These are phyloP conservation scores for Phengaris alcon DNA, from an alignment of 2,888 invertebrate genomes.

Conservation along the genomic window DNA sequence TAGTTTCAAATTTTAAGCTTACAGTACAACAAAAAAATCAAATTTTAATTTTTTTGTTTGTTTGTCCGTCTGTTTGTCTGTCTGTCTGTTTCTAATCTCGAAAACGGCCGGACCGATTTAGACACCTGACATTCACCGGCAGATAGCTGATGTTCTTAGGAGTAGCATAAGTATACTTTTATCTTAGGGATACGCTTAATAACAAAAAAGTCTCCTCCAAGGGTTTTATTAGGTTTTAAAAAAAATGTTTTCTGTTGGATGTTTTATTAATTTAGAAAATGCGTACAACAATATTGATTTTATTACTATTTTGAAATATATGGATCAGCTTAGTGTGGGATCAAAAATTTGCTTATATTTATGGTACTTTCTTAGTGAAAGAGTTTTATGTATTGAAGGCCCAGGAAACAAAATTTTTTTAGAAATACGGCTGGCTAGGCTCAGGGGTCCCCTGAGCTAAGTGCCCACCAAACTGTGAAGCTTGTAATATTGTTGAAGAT, in stretches of 20 bases:
- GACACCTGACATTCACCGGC: too few species aligned
- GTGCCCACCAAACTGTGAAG: too few species aligned
- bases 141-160: too few species aligned
- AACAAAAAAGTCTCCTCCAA: background rate
- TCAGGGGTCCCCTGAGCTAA: constrained; percentile 41
- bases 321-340: constrained; percentile 33
- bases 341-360: constrained; percentile 31
- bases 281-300: constrained; percentile 18
- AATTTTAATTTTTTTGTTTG: too few species aligned
- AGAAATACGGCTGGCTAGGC: constrained; percentile 35
- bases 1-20: too few species aligned
- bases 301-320: constrained; percentile 19
- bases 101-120: too few species aligned
- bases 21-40: too few species aligned
- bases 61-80: too few species aligned
- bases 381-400: constrained; percentile 22
- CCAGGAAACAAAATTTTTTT: background rate
- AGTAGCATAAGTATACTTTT: too few species aligned
- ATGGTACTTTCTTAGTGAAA: constrained; percentile 28
- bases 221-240: constrained; percentile 35
- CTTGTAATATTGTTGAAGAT: too few species aligned
- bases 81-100: too few species aligned
- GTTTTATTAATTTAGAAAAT: constrained; percentile 36
- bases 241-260: constrained; percentile 29
- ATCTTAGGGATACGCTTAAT: too few species aligned